A percentile compares a stretch with the other conserved stretches of the same genome.
phyloP scores from a whole-genome alignment of 2,113 vertebrate species.

The Alethe castanea region DNA sequence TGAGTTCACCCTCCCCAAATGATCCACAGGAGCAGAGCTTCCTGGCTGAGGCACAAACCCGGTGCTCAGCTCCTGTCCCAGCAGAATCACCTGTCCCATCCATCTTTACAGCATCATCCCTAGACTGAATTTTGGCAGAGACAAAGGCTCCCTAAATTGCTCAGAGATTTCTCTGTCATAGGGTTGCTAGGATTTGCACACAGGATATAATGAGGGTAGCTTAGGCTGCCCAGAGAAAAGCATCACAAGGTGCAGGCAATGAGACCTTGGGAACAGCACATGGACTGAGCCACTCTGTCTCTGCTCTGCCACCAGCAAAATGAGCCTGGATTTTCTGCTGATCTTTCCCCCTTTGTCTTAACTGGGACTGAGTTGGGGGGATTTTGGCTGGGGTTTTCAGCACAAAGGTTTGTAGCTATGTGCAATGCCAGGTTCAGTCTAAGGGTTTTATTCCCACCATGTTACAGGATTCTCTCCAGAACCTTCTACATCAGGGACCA shows the following conservation, averaged over 20 bases:
- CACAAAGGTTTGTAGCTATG: rapidly evolving
- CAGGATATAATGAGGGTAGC: not conserved
- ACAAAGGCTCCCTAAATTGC: not conserved
- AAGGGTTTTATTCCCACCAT: not conserved
- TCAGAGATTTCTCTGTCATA: not conserved
- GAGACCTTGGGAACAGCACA: not conserved
- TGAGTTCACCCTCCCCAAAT: not conserved
- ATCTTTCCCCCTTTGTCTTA: not conserved
- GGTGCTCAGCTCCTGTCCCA: not conserved
- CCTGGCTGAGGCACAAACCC: not conserved
- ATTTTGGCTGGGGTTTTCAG: not conserved
- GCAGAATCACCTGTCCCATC: not conserved
- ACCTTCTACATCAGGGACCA: not conserved
- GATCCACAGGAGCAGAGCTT: not conserved
- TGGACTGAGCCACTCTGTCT: not conserved
- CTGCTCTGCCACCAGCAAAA: not conserved
- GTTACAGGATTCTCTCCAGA: not conserved
- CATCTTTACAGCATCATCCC: not conserved
- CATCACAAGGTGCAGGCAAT: not conserved
- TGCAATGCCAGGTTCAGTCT: not conserved
- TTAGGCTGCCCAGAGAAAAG: not conserved
- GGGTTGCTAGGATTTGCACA: not conserved
- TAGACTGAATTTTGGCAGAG: not conserved
- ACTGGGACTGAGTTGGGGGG: not conserved
- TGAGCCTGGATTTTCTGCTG: not conserved